phyloP scores from a whole-genome alignment of 2,888 invertebrate species.

The Petrophora chlorosata region DNA sequence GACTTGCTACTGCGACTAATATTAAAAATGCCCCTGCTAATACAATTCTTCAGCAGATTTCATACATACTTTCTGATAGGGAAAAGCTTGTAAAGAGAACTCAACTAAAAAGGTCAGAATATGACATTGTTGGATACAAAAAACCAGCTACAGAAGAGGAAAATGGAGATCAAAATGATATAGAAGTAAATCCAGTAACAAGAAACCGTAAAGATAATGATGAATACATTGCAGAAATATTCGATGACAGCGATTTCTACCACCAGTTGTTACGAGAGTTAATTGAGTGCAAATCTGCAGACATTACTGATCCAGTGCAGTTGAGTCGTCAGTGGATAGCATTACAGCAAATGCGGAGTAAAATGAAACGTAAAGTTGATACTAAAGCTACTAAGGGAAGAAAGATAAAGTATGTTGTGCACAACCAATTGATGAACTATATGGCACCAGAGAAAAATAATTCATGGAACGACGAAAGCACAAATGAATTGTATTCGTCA shows the following conservation, averaged over 20 bases:
- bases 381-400: constrained; percentile 97
- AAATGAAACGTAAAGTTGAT: constrained; percentile 96
- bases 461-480: constrained; percentile 90
- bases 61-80: constrained; percentile 91
- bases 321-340: constrained; percentile 96
- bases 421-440: constrained; percentile 93
- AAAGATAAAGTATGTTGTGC: constrained; percentile 93
- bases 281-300: constrained; percentile 94
- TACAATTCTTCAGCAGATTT: constrained; percentile 91
- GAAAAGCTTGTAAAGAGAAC: constrained; percentile 90
- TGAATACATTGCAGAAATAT: constrained; percentile 91
- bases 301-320: constrained; percentile 92
- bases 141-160: constrained; percentile 43
- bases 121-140: constrained; percentile 86
- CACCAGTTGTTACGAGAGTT: constrained; percentile 95
- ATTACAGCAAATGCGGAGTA: constrained; percentile 94
- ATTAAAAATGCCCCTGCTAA: constrained; percentile 85
- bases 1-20: constrained; percentile 86
- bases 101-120: constrained; percentile 90
- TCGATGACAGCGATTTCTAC: constrained; percentile 98
- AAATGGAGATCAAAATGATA: constrained; percentile 40
- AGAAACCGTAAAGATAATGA: constrained; percentile 73
- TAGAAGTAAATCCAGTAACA: constrained; percentile 45
- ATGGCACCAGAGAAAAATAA: constrained; percentile 91
- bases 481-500: constrained; percentile 91